A percentile compares a stretch with the other conserved stretches of the same genome.
phyloP scores from a whole-genome alignment of 2,113 vertebrate genomes.

The Eleginops maclovinus region DNA sequence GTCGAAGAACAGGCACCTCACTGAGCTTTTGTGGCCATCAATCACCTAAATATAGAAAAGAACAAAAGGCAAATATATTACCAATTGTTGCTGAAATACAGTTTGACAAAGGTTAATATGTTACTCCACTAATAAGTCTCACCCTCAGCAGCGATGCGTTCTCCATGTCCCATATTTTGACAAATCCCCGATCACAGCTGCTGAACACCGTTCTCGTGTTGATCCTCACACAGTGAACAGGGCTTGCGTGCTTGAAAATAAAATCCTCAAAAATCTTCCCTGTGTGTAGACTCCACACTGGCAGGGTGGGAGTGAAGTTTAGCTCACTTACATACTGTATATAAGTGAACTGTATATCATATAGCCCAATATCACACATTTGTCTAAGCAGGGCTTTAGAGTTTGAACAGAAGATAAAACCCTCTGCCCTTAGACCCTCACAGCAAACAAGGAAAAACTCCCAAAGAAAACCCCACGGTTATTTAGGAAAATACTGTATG shows the following conservation, averaged over 20 bases:
- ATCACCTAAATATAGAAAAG: conserved; percentile 78
- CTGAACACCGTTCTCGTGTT: conserved; percentile 81
- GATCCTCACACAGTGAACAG: conserved; percentile 85
- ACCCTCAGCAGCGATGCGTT: conserved; percentile 85
- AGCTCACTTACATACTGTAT: background rate
- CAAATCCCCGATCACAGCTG: conserved; percentile 84
- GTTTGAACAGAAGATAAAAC: too few relatives aligned
- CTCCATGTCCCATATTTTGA: conserved; percentile 89
- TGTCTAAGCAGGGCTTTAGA: too few relatives aligned
- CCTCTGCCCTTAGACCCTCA: too few relatives aligned
- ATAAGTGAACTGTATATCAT: background rate
- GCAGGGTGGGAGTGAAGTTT: background rate
- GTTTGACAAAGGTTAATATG: background rate
- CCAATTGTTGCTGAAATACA: background rate
- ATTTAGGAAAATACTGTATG: too few relatives aligned
- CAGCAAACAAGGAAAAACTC: too few relatives aligned
- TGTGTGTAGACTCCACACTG: conserved; percentile 90
- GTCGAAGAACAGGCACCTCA: conserved; percentile 88
- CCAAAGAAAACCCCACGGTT: too few relatives aligned
- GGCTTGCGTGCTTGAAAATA: conserved; percentile 86
- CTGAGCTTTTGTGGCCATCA: conserved; percentile 82
- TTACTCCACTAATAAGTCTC: conserved; percentile 2
- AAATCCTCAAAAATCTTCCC: conserved; percentile 81
- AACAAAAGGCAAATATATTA: background rate
- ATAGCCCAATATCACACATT: too few relatives aligned